Conservation (phyloP, 2,797 vertebrate genomes). For the Chelon auratus region DNA sequence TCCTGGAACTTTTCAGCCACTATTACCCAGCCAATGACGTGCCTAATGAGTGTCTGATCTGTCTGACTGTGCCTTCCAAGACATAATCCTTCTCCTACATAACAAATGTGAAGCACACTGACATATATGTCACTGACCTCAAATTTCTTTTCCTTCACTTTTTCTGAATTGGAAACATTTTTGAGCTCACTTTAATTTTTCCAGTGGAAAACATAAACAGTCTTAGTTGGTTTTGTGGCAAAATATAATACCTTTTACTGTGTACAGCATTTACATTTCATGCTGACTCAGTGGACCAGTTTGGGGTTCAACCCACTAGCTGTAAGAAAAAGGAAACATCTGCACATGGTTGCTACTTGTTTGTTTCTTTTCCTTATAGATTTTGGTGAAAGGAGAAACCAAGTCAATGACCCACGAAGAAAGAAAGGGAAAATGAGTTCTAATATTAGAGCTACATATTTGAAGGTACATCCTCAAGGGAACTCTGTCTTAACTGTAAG, state of each 20-base stretch:
- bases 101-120: not conserved
- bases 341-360: not conserved
- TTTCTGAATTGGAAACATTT: not conserved
- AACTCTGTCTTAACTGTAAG: not conserved
- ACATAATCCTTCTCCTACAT: slow-evolving; percentile 17
- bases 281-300: not conserved
- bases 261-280: too few relatives aligned
- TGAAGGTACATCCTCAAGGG: not conserved
- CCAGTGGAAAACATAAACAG: not conserved
- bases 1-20: not conserved
- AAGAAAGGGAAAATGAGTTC: not conserved
- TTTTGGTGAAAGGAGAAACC: not conserved
- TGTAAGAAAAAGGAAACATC: too few relatives aligned
- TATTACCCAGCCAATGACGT: not conserved
- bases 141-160: not conserved
- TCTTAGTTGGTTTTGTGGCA: too few relatives aligned
- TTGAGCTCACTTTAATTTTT: not conserved
- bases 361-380: not conserved
- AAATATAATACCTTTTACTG: too few relatives aligned
- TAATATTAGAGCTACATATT: not conserved
- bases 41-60: slow-evolving; percentile 16
- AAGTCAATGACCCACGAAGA: not conserved
- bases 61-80: not conserved
- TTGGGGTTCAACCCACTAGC: not conserved
- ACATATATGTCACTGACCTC: not conserved